Percentiles rank a stretch among this genome's conserved stretches.
These are phyloP conservation scores for Drosophila bifasciata DNA, from an alignment of 1,140 invertebrate species.

Conservation along the genomic window DNA sequence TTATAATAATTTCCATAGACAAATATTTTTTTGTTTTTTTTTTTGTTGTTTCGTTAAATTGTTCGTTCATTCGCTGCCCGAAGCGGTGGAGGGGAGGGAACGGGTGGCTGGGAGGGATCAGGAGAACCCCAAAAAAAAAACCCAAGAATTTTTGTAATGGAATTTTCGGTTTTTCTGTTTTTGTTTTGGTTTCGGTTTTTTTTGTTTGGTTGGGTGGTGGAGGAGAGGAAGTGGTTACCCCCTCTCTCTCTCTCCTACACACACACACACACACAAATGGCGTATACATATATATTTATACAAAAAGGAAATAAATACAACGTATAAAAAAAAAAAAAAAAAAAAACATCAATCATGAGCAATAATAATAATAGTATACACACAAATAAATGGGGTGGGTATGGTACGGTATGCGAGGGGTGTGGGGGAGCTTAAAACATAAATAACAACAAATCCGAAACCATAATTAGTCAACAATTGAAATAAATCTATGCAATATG, in stretches of 20 bases:
- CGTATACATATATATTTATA: conserved; percentile 17
- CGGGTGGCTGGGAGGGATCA: too few relatives aligned
- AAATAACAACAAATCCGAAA: conserved; percentile 71
- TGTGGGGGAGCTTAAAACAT: conserved; percentile 55
- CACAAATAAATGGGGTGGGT: conserved; percentile 27
- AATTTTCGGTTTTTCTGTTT: conserved; percentile 1
- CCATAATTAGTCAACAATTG: conserved; percentile 66
- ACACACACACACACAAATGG: conserved; percentile 13
- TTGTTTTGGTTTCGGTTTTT: conserved; percentile 1
- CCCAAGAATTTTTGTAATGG: too few relatives aligned
- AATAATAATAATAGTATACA: conserved; percentile 17
- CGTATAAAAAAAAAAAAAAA: too few relatives aligned
- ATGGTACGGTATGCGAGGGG: conserved; percentile 13
- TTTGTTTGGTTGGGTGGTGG: background rate
- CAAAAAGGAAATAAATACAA: conserved; percentile 4
- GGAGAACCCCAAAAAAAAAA: too few relatives aligned
- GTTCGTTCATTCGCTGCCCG: conserved; percentile 26
- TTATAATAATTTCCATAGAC: conserved; percentile 61
- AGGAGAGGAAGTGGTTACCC: background rate
- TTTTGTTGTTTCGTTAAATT: conserved; percentile 16
- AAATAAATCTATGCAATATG: conserved; percentile 14
- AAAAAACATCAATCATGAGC: background rate
- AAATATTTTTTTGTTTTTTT: conserved; percentile 52
- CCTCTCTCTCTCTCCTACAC: conserved; percentile 1
- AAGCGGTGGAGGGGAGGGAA: background rate